Conservation (phyloP, 2,888 invertebrate species). For the Caenorhabditis sp. region DNA sequence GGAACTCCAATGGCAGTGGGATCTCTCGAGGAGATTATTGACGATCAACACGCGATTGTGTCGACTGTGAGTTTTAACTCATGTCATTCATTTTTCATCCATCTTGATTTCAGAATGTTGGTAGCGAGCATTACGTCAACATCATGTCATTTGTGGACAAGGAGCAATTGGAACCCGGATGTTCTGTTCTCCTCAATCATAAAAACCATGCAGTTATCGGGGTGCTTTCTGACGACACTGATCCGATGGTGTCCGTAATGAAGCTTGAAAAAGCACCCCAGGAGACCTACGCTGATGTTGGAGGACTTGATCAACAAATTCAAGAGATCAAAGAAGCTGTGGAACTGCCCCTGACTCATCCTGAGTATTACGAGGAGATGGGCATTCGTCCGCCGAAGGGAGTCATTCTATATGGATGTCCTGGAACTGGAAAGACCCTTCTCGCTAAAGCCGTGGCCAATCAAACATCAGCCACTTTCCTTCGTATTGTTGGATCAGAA, state of each 20-base stretch:
- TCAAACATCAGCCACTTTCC: conserved; percentile 98
- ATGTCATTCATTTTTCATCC: not conserved
- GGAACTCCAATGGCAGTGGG: conserved; percentile 99
- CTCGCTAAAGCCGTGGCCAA: conserved; percentile 99
- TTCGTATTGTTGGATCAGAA: conserved; percentile 92
- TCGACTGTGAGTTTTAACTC: conserved; percentile 61
- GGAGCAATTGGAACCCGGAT: conserved; percentile 98
- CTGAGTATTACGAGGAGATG: conserved; percentile 99
- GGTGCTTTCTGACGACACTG: conserved; percentile 97
- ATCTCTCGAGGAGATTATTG: conserved; percentile 99
- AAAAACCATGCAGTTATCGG: conserved; percentile 98
- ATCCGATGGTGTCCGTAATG: conserved; percentile 99
- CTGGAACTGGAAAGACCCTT: conserved; percentile 98
- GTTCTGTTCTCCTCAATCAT: conserved; percentile 97
- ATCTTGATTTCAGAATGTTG: conserved; percentile 86
- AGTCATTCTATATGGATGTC: conserved; percentile 97
- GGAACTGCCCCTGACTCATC: conserved; percentile 97
- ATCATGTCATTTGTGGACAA: conserved; percentile 99
- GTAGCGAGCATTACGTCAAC: conserved; percentile 99
- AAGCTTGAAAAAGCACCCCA: conserved; percentile 98
- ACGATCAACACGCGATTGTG: conserved; percentile 99
- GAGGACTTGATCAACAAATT: conserved; percentile 90
- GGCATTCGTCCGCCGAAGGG: conserved; percentile 99
- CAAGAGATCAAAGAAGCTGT: conserved; percentile 99
- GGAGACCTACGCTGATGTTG: conserved; percentile 94